These are phyloP conservation scores for Coelinius sp. DNA, from an alignment of 2,888 invertebrate genomes.

Conservation along the genomic window DNA sequence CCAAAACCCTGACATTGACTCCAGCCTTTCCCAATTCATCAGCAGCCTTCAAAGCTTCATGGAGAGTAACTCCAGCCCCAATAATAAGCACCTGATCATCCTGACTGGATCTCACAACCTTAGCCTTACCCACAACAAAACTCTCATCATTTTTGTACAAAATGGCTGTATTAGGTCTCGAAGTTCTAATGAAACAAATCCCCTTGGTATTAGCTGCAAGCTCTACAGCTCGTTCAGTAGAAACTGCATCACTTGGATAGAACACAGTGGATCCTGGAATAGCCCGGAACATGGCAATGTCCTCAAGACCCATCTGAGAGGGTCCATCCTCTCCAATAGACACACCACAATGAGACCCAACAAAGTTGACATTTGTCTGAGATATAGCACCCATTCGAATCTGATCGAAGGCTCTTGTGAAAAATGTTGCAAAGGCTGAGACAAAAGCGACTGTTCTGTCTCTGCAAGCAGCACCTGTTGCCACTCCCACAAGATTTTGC, in stretches of 20 bases:
- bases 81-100: conserved; percentile 89
- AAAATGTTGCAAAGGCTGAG: conserved; percentile 98
- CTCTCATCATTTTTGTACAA: conserved; percentile 88
- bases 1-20: conserved; percentile 86
- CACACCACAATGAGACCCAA: conserved; percentile 97
- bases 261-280: conserved; percentile 87
- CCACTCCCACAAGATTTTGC: conserved; percentile 97
- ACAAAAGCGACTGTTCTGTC: conserved; percentile 94
- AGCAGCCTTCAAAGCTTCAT: conserved; percentile 91
- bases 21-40: conserved; percentile 80
- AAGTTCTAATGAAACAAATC: conserved; percentile 96
- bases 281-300: conserved; percentile 94
- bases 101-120: conserved; percentile 82
- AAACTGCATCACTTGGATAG: conserved; percentile 92
- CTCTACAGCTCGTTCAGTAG: conserved; percentile 94
- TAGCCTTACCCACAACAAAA: conserved; percentile 85
- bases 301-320: conserved; percentile 99
- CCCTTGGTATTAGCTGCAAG: conserved; percentile 95
- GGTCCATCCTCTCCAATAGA: conserved; percentile 99
- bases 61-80: conserved; percentile 94
- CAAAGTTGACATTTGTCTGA: conserved; percentile 96
- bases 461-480: conserved; percentile 94
- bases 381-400: conserved; percentile 99
- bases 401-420: conserved; percentile 97
- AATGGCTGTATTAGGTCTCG: conserved; percentile 90